Evolutionary conservation across 2,888 invertebrate species (phyloP).

Genomic region (Cantharis rustica): DNA sequence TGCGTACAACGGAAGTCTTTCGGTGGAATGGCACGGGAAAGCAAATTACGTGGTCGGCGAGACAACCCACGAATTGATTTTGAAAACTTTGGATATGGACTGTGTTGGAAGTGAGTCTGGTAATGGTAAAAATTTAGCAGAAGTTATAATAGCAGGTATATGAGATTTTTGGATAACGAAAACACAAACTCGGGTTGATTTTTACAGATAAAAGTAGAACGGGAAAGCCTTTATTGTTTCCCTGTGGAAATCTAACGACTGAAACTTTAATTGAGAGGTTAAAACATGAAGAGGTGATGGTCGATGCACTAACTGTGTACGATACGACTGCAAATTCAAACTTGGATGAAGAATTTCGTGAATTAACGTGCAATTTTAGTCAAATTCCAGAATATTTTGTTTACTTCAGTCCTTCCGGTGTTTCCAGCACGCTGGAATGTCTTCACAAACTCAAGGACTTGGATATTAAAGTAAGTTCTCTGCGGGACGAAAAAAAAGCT

Average conservation of each 20-base stretch:
- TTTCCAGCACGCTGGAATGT: constrained; percentile 53
- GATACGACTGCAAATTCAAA: constrained; percentile 59
- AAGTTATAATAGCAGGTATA: constrained; percentile 57
- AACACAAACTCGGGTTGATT: constrained; percentile 4
- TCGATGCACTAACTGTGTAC: constrained; percentile 61
- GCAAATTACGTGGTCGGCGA: constrained; percentile 62
- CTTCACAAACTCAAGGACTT: background rate
- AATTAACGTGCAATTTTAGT: constrained; percentile 48
- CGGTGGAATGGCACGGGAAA: constrained; percentile 54
- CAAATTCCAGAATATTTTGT: constrained; percentile 59
- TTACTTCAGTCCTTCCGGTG: constrained; percentile 66
- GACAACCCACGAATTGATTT: constrained; percentile 58
- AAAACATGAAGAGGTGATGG: constrained; percentile 50
- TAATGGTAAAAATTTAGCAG: constrained; percentile 60
- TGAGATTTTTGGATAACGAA: background rate
- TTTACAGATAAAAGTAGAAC: constrained; percentile 49
- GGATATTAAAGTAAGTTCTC: constrained; percentile 6
- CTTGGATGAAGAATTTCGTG: constrained; percentile 54
- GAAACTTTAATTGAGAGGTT: constrained; percentile 58
- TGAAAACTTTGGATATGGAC: constrained; percentile 55
- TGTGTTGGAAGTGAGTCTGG: constrained; percentile 61
- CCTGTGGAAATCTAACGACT: constrained; percentile 62
- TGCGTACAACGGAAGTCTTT: constrained; percentile 44
- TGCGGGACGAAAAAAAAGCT: constrained; percentile 30
- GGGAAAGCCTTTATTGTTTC: constrained; percentile 58